Evolutionary conservation across 2,797 vertebrate genomes (phyloP), one percentile per base, ranked within the genome.

Genomic region (Hydrophis major): DNA sequence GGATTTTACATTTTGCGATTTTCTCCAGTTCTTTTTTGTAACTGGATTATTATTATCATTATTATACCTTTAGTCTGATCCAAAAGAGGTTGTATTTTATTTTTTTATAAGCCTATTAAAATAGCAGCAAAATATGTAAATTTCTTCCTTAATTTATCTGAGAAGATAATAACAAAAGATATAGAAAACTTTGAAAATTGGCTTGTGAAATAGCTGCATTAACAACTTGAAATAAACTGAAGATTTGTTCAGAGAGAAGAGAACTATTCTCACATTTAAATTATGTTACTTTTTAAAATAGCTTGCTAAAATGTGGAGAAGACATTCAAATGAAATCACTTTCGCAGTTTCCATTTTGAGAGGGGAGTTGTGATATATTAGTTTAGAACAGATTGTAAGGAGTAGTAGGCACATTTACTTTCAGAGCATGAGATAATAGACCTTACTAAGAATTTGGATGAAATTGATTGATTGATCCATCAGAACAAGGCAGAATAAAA

Each of bases 271-370:
- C 91, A 66, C 93, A 60, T 60, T 87, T 94, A 61, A 88, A 89
- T 86, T 88, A 89, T 12, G 86, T 22, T 86, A 37, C 18, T 42
- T 50, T 66, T 95, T 94, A 78, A 94, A 95, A 93, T 3, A 90
- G 14, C 47, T 92, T 69, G 20, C 93, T 94, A 50, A 93, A 94
- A 94, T 57, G 12, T 90, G 88, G 1, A 42, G 88, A 90, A 18
- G 92, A 0, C 66, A 18, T 94, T 69, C 95, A 88, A 55, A 94
- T 94, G 47, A 92, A 14, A 3, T 8, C 11, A 0, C 60, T 93
- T 93, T 93, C 47, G 47, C 66, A 78, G 87, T 90, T 92, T 88
- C 42, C 88, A 92, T 63, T 69, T 25, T 55, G 61, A 47, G 53
- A 42, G 27, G 22, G 61, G 4, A 0, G 3, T 12, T 83, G 57